Base-by-base conservation (phyloP, 2,888 invertebrate species). In the Dioctria linearis region DNA sequence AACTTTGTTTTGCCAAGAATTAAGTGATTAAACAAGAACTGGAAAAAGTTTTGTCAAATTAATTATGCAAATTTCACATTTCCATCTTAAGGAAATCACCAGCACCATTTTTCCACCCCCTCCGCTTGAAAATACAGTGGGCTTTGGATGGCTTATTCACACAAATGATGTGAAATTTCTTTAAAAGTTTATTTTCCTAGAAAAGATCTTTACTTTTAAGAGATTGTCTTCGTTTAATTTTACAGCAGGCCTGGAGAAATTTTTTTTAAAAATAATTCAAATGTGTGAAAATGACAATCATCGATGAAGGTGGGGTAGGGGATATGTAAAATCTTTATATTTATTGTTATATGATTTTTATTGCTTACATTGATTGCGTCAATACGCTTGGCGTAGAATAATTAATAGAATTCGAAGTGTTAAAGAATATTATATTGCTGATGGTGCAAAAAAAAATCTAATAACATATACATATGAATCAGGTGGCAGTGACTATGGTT, bases 41-140 rank as follows among this genome's bases (percentile, higher is more conserved):
- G 57, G 59, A 73, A 73, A 73, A 73, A 73, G 57, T 73, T 73
- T 51, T n/a, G n/a, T 13, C 13, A 57, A 46, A 59, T 73, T 73
- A 73, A 73, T 73, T 73, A 73, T 73, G 73, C 13, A 73, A 73
- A 73, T 73, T 73, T 73, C 37, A 40, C 59, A 73, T 57, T 73
- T 57, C 42, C 39, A 73, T 54, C 73, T 25, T 25, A 25, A 59
- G 57, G 73, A 57, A 57, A 57, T n/a, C 46, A 46, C 37, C 40
- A 46, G 40, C 46, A 25, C 71, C 4, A 4, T 11, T 6, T 2
- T 46, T 2, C 11, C 54, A n/a, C 54, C 11, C 54, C 4, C 54
- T 3, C 11, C 54, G 54, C 11, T 54, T 1, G 11, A 54, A n/a
- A 3, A 54, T 54, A 11, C 11, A 11, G 9, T 4, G 54, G n/a